Conservation (phyloP, 1,140 invertebrate species). For the Rhagoletis pomonella region DNA sequence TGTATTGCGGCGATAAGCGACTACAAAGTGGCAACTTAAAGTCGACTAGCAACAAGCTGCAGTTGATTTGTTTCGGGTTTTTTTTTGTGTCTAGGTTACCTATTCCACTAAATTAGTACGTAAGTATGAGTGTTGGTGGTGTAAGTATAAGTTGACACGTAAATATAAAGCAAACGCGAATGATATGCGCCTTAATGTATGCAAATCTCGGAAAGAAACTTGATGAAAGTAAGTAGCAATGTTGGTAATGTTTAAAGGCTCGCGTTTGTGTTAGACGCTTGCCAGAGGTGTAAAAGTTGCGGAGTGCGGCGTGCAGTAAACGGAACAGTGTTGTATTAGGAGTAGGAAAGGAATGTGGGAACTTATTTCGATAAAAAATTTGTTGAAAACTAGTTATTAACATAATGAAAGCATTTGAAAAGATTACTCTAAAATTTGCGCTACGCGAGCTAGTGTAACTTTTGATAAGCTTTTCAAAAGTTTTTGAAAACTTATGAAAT, state of each 20-base stretch:
- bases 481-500: too few species aligned
- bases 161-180: background rate
- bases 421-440: too few species aligned
- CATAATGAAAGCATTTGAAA: too few species aligned
- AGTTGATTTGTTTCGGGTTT: too few species aligned
- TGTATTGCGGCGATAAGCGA: background rate
- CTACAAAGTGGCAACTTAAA: slow-evolving; percentile 6
- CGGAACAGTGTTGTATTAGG: background rate
- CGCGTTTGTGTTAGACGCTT: background rate
- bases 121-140: too few species aligned
- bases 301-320: background rate
- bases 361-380: too few species aligned
- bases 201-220: background rate
- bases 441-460: too few species aligned
- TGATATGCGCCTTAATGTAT: slow-evolving; percentile 42
- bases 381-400: too few species aligned
- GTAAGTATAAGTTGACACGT: slow-evolving; percentile 26
- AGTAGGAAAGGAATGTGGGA: background rate
- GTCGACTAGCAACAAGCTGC: background rate
- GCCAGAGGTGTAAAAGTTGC: background rate
- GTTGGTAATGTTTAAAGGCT: background rate
- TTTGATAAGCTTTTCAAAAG: too few species aligned
- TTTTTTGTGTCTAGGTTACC: background rate
- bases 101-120: background rate
- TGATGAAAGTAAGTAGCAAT: background rate